Conservation (phyloP, 2,888 invertebrate genomes). For the Dolomedes plantarius region DNA sequence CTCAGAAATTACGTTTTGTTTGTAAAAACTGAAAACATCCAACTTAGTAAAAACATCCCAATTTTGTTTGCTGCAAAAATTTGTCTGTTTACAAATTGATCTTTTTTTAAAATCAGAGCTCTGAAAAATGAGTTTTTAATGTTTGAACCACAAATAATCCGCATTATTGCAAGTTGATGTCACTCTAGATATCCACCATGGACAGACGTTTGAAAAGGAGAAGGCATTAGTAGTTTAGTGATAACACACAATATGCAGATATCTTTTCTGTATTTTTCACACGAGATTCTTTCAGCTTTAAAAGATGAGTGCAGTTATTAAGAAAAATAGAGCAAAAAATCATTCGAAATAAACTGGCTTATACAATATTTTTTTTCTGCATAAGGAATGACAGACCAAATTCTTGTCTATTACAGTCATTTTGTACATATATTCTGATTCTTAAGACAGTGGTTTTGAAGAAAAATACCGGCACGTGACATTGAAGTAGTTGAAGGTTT, state of each 20-base stretch:
- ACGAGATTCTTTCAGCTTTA: not conserved
- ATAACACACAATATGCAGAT: slow-evolving; percentile 1
- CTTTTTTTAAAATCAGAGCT: too few species aligned
- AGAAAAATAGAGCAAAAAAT: slow-evolving; percentile 1
- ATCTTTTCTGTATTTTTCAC: not conserved
- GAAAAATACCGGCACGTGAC: too few species aligned
- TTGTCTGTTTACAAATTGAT: too few species aligned
- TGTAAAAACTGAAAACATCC: too few species aligned
- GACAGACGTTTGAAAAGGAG: slow-evolving; percentile 58
- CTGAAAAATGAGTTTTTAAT: too few species aligned
- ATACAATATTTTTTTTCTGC: not conserved
- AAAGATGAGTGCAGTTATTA: not conserved
- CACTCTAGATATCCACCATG: slow-evolving; percentile 35
- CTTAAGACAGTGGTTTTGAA: too few species aligned
- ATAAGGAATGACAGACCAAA: not conserved
- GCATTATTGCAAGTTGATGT: too few species aligned
- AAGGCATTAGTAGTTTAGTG: slow-evolving; percentile 28
- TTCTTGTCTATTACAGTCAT: not conserved
- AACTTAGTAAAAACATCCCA: too few species aligned
- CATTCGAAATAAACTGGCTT: not conserved
- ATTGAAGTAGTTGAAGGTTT: too few species aligned
- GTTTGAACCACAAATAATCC: too few species aligned
- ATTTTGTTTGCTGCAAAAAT: too few species aligned
- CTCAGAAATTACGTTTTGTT: too few species aligned
- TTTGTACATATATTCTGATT: not conserved